Percentiles rank a stretch among this genome's conserved stretches.
Conservation (phyloP, 64 coral and sea anemone genomes). For the Cladopsammia gracilis region DNA sequence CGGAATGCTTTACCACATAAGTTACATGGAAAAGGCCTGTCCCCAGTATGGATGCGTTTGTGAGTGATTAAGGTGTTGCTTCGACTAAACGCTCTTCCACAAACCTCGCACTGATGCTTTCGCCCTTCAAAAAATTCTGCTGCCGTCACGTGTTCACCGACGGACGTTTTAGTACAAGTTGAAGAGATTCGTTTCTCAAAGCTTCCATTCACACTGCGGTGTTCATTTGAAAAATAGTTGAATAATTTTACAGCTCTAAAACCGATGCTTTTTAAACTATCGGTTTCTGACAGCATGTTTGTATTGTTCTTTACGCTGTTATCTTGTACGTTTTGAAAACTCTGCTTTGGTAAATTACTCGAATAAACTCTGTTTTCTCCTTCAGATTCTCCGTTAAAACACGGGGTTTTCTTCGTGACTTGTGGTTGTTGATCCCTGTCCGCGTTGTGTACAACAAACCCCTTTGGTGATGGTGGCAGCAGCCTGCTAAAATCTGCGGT, state of each 20-base stretch:
- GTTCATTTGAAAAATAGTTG: not conserved
- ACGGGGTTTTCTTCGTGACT: not conserved
- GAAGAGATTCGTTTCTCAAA: not conserved
- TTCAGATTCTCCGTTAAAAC: not conserved
- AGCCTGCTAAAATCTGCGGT: not conserved
- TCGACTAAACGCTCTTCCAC: conserved; percentile 58
- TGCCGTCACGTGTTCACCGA: not conserved
- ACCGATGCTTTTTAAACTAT: not conserved
- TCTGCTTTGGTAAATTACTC: not conserved
- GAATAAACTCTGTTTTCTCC: not conserved
- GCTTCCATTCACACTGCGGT: not conserved
- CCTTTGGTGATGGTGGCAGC: not conserved
- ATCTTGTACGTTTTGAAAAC: not conserved
- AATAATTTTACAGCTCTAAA: not conserved
- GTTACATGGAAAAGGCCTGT: conserved; percentile 64
- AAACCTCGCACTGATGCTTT: conserved; percentile 1
- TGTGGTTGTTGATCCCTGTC: not conserved
- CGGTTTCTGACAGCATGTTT: not conserved
- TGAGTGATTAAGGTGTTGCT: conserved; percentile 81
- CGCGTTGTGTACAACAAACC: not conserved
- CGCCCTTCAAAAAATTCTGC: not conserved
- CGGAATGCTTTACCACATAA: conserved; percentile 69
- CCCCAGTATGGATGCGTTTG: conserved; percentile 88
- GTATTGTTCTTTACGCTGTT: not conserved
- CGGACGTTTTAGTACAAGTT: not conserved